A percentile compares a stretch with the other conserved stretches of the same genome.
These are phyloP conservation scores for Oceanites oceanicus DNA, from an alignment of 2,113 vertebrate species.

Conservation along the genomic window DNA sequence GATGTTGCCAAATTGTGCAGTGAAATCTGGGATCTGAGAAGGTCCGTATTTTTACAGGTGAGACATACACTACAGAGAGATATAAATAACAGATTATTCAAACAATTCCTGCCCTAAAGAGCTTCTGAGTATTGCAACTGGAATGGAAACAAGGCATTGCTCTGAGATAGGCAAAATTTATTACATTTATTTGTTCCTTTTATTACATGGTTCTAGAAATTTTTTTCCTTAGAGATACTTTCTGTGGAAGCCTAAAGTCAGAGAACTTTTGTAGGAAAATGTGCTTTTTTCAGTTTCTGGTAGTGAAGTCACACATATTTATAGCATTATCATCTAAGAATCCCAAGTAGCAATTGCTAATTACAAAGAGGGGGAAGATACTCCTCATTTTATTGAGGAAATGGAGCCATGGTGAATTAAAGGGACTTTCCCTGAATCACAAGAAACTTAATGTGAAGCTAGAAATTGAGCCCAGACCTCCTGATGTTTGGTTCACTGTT, in stretches of 20 bases:
- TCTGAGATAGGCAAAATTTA: neutral
- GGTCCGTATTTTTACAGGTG: neutral
- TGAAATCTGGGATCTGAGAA: neutral
- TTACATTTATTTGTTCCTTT: neutral
- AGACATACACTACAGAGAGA: neutral
- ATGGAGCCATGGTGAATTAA: neutral
- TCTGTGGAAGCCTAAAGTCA: neutral
- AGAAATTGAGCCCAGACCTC: conserved; percentile 20
- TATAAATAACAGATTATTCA: neutral
- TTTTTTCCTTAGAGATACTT: neutral
- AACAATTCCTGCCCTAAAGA: neutral
- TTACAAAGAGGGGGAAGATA: neutral
- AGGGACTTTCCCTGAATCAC: conserved; percentile 1
- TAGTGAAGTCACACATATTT: conserved; percentile 20
- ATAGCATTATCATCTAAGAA: neutral
- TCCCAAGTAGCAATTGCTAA: neutral
- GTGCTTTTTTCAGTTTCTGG: neutral
- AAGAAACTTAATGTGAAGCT: neutral
- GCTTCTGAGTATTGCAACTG: neutral
- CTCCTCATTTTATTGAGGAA: conserved; percentile 11
- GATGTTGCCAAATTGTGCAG: neutral
- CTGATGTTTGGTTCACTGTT: neutral
- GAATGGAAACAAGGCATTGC: neutral
- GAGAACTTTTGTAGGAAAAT: neutral
- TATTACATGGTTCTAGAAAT: neutral